Base-by-base conservation (phyloP, 1,140 invertebrate genomes). In the Calephelis virginiensis region DNA sequence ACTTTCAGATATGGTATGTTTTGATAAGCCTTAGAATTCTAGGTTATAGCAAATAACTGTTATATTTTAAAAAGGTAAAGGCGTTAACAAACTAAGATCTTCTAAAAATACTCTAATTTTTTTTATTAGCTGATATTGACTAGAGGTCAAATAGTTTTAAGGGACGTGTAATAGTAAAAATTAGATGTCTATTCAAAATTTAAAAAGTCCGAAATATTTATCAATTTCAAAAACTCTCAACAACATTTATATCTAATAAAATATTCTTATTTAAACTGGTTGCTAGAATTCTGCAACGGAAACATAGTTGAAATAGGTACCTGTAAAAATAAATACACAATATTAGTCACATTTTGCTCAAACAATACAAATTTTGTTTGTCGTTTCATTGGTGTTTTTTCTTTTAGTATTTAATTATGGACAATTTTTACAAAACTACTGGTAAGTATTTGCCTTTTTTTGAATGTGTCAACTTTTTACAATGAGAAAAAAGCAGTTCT, bases 41-140 rank as follows among this genome's bases (percentile, higher is more conserved):
- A 75, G 73, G 63, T 72, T 70, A 69, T 77, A 85, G 78, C 77
- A 76, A 81, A 77, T 76, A 85, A 77, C 78, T 76, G 68, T 80
- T 75, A 75, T 63, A 53, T 71, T 74, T 74, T 74, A 70, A 70
- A 66, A 82, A 76, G 68, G 75, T 86, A 86, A 76, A 81, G 77
- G 79, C 75, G 80, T 74, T 81, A 84, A 85, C 73, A 86, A 88
- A 86, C 75, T 87, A 88, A 85, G 79, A 77, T 89, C 72, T 72
- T 90, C 87, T 90, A 90, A 90, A 90, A 90, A 90, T 88, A 90
- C 79, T 80, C 78, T 86, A 86, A 81, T 75, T 77, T 65, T 74
- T 71, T 69, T 65, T 70, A 71, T 73, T 71, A 73, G 70, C 75
- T 76, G 80, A 78, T 71, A 76, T 71, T 84, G 75, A 78, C 79